Evolutionary conservation across 2,888 invertebrate species (phyloP).

Genomic region (Ophion slaviceki): DNA sequence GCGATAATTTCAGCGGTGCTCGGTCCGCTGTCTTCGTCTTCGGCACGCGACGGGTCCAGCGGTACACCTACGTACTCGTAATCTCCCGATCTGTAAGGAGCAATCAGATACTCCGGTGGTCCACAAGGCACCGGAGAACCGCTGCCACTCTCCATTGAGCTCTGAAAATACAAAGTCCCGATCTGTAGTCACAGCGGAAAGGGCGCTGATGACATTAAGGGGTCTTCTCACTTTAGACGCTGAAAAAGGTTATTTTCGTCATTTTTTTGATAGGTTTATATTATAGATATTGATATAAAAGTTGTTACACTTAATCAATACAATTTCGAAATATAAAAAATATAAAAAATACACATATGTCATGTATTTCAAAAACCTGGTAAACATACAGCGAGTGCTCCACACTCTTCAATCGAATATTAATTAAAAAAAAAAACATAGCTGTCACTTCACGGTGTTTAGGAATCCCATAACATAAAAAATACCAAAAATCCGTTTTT

Average conservation of each 20-base stretch:
- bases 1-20: slow-evolving; percentile 97
- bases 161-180: slow-evolving; percentile 72
- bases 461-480: too few relatives aligned
- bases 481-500: too few relatives aligned
- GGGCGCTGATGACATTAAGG: background rate
- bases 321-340: too few relatives aligned
- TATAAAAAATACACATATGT: too few relatives aligned
- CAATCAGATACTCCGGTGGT: slow-evolving; percentile 82
- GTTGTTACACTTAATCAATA: too few relatives aligned
- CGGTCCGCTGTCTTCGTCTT: slow-evolving; percentile 91
- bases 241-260: too few relatives aligned
- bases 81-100: slow-evolving; percentile 85
- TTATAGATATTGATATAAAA: too few relatives aligned
- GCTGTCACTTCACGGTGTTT: too few relatives aligned
- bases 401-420: too few relatives aligned
- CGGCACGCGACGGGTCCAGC: slow-evolving; percentile 89
- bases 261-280: background rate
- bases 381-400: too few relatives aligned
- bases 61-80: slow-evolving; percentile 91
- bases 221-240: background rate
- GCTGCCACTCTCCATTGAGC: slow-evolving; percentile 76
- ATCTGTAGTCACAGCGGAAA: background rate
- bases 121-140: slow-evolving; percentile 78
- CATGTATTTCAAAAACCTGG: too few relatives aligned
- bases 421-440: too few relatives aligned